phyloP scores from a whole-genome alignment of 2,797 vertebrate genomes.

The Tokudaia tokunoshimensis region DNA sequence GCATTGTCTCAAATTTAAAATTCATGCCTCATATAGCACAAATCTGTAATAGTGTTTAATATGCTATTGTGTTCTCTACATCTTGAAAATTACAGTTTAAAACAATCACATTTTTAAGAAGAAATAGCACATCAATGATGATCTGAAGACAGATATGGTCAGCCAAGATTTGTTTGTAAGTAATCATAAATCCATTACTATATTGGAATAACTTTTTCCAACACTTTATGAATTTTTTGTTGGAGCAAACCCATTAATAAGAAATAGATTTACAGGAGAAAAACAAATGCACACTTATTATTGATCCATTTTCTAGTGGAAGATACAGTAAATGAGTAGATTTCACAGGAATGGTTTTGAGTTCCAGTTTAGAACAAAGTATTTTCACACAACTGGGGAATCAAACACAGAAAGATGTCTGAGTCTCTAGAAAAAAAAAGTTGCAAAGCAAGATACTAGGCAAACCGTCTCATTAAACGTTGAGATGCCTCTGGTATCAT shows the following conservation, averaged over 20 bases:
- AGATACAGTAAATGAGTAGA: not conserved
- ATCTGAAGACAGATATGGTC: not conserved
- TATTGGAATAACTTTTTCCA: not conserved
- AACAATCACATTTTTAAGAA: not conserved
- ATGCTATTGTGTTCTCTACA: not conserved
- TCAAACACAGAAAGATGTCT: not conserved
- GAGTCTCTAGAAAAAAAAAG: not conserved
- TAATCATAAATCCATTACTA: not conserved
- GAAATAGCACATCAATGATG: not conserved
- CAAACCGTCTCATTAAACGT: not conserved
- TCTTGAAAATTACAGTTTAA: not conserved
- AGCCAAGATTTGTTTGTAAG: not conserved
- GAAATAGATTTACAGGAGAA: not conserved
- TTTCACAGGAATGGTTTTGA: not conserved
- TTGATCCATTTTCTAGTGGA: not conserved
- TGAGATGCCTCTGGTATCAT: not conserved
- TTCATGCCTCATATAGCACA: not conserved
- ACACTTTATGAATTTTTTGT: not conserved
- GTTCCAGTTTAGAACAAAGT: not conserved
- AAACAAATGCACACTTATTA: not conserved
- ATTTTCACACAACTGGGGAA: not conserved
- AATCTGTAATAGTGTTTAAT: not conserved
- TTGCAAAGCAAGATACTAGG: not conserved
- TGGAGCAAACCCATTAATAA: not conserved
- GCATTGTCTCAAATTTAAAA: not conserved